Percentiles rank a stretch among this genome's conserved stretches.
phyloP scores from a whole-genome alignment of 1,140 invertebrate species.

The Paracyclopina nana region DNA sequence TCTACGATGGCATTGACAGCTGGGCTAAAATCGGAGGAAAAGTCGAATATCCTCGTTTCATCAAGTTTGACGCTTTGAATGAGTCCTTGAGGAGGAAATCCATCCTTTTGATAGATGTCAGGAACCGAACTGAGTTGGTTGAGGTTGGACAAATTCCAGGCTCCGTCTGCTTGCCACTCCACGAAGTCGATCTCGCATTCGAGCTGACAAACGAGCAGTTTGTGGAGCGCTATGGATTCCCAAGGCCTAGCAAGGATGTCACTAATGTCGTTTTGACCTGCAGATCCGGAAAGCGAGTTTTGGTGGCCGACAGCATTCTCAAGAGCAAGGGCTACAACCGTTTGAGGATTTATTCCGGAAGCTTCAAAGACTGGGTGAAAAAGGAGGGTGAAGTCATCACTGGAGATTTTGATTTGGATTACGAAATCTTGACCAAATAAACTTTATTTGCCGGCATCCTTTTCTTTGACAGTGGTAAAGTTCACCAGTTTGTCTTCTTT shows the following conservation, averaged over 20 bases:
- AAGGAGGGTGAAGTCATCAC: not conserved
- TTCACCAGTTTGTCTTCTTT: not conserved
- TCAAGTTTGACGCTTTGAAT: not conserved
- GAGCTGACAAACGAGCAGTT: constrained; percentile 14
- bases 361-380: constrained; percentile 4
- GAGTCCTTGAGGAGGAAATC: not conserved
- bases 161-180: constrained; percentile 7
- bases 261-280: constrained; percentile 18
- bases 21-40: not conserved
- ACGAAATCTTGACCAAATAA: constrained; percentile 1
- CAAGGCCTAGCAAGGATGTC: constrained; percentile 13
- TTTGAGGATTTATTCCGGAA: constrained; percentile 9
- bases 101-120: constrained; percentile 6
- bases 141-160: constrained; percentile 6
- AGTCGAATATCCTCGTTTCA: not conserved
- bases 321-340: not conserved
- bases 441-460: not conserved
- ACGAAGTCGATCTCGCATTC: constrained; percentile 13
- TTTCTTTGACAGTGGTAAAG: not conserved
- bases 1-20: not conserved
- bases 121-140: constrained; percentile 9
- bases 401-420: constrained; percentile 10
- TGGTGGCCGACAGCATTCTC: constrained; percentile 7
- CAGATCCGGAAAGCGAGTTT: constrained; percentile 14
- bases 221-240: constrained; percentile 16